phyloP scores from a whole-genome alignment of 2,797 vertebrate genomes.

The Naso thynnoides region DNA sequence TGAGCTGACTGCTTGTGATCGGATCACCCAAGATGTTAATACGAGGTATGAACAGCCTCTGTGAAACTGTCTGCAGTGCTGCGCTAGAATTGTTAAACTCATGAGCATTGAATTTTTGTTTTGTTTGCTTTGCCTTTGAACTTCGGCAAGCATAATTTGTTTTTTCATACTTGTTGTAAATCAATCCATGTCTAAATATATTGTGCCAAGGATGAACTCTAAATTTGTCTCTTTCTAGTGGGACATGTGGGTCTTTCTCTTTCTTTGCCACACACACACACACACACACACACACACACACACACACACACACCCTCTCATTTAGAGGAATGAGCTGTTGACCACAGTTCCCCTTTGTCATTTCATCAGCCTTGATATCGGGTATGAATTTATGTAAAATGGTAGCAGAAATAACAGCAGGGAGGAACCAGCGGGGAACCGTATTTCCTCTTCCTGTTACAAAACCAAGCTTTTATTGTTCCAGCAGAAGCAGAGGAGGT shows the following conservation, averaged over 20 bases:
- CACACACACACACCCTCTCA: not conserved
- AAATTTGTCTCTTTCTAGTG: constrained; percentile 28
- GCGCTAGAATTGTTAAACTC: not conserved
- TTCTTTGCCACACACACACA: not conserved
- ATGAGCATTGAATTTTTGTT: constrained; percentile 1
- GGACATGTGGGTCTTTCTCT: constrained; percentile 8
- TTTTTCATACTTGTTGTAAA: constrained; percentile 7
- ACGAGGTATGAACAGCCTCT: too few species aligned
- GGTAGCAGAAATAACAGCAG: constrained; percentile 49
- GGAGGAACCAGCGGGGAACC: constrained; percentile 35
- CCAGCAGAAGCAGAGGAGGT: constrained; percentile 28
- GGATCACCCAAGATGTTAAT: too few species aligned
- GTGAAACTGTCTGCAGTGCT: constrained; percentile 16
- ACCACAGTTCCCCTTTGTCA: constrained; percentile 41
- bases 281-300: not conserved
- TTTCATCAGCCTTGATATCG: constrained; percentile 49
- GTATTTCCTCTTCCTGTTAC: constrained; percentile 55
- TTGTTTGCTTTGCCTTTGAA: constrained; percentile 12
- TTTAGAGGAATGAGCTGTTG: constrained; percentile 44
- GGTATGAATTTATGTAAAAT: constrained; percentile 55
- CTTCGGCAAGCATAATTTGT: not conserved
- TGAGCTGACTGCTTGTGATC: too few species aligned
- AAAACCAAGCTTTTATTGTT: constrained; percentile 63
- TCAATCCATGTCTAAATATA: constrained; percentile 24
- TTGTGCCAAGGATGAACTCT: not conserved